A percentile compares a stretch with the other conserved stretches of the same genome.
Evolutionary conservation across 1,140 invertebrate genomes (phyloP).

Genomic region (Drosophila chauvacae): DNA sequence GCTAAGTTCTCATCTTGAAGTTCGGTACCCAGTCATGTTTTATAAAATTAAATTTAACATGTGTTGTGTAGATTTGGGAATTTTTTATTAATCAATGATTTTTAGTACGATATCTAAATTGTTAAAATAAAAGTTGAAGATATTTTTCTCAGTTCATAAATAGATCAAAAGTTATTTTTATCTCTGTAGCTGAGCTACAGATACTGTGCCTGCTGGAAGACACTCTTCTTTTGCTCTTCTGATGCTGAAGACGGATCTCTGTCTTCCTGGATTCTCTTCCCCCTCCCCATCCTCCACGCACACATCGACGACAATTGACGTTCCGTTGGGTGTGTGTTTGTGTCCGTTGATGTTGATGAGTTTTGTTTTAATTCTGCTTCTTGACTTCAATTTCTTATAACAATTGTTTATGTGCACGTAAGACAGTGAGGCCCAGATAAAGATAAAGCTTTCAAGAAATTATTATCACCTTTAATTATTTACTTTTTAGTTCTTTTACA

Average conservation of each 20-base stretch:
- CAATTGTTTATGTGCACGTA: conserved; percentile 78
- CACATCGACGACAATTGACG: conserved; percentile 56
- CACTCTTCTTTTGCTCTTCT: conserved; percentile 11
- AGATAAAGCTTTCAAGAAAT: background rate
- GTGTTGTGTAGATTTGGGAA: too few species aligned
- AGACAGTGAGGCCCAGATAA: conserved; percentile 25
- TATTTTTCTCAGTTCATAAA: too few species aligned
- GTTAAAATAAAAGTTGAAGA: background rate
- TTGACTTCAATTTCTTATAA: conserved; percentile 83
- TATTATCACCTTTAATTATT: background rate
- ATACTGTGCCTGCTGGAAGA: conserved; percentile 1
- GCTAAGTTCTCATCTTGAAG: too few species aligned
- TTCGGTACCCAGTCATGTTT: background rate
- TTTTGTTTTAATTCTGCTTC: conserved; percentile 83
- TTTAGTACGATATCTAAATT: too few species aligned
- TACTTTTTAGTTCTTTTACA: background rate
- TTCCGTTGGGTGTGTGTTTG: conserved; percentile 21
- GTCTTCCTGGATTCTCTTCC: conserved; percentile 32
- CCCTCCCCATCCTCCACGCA: conserved; percentile 1
- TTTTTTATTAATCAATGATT: too few species aligned
- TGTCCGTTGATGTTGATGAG: conserved; percentile 69
- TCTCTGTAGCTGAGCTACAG: conserved; percentile 43
- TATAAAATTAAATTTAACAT: background rate
- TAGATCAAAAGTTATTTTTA: background rate
- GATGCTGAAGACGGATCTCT: conserved; percentile 71